Evolutionary conservation across 1,140 invertebrate genomes (phyloP), one percentile per base, ranked within the genome.

Genomic region (Drosophila persimilis): DNA sequence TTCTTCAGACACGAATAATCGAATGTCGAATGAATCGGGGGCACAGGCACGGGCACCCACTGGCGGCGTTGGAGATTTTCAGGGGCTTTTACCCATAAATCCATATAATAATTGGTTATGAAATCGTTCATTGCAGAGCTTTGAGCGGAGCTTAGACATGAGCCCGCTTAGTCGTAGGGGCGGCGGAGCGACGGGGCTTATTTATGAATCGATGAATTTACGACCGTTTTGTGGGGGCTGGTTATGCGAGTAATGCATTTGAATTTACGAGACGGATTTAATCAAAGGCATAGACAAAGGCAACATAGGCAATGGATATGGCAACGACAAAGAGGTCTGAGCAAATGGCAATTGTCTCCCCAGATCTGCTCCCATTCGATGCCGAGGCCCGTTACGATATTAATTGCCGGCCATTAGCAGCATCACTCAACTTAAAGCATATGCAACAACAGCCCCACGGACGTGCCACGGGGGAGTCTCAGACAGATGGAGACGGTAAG

Each of bases 241-340:
- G 17, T 43, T 64, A 24, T 45, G 45, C 5, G 17, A 11, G 45
- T 47, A 66, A 56, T 66, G 73, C 67, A 61, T 73, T 58, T 47
- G 48, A 76, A 84, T 85, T 84, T 84, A 84, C 83, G 80, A 64
- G 60, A 63, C 67, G 80, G 80, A 86, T 84, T 84, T 86, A 80
- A 72, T 86, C 67, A 77, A 73, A 31, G 1, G 29, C 24, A 26
- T 6, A 29, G 29, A 6, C 29, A 35, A 17, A 17, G 17, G 17
- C 17, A 17, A 24, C 24, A 24, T 6, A 4, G 3, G 24, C 3
- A 24, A 4, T 24, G 24, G 24, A 3, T 5, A 26, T 26, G 24
- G 24, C 24, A 26, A 5, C 4, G 62, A 22, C 62, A 48, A 61
- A 35, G 45, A 15, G 51, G 20, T 48, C 17, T 41, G 35, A 41